Conservation (phyloP, 2,113 vertebrate genomes). For the Nipponia nippon region DNA sequence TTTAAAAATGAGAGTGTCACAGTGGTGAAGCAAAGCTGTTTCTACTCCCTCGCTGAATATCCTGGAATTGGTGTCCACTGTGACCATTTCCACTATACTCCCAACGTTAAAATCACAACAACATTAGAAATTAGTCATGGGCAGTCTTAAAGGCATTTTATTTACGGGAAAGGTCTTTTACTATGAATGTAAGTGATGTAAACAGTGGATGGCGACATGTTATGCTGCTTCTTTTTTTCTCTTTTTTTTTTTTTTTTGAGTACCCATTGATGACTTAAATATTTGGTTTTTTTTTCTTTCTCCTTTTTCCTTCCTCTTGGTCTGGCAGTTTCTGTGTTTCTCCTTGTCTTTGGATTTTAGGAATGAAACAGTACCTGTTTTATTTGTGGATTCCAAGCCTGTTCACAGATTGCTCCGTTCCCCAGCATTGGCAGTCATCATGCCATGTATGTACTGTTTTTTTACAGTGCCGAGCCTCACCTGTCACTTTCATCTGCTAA, state of each 20-base stretch:
- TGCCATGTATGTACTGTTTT: not conserved
- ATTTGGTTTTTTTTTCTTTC: no score
- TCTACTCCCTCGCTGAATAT: not conserved
- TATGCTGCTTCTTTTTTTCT: not conserved
- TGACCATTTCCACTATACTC: not conserved
- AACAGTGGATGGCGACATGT: not conserved
- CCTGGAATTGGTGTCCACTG: not conserved
- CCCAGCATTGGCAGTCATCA: not conserved
- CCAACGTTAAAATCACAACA: not conserved
- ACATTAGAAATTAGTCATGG: not conserved
- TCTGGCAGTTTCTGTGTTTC: not conserved
- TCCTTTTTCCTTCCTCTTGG: not conserved
- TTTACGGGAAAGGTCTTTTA: not conserved
- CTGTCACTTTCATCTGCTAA: slow-evolving; percentile 49
- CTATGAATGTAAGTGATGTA: not conserved
- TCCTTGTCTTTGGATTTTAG: not conserved
- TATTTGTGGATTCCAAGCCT: not conserved
- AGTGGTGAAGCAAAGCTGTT: not conserved
- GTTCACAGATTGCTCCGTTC: not conserved
- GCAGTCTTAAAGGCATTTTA: not conserved
- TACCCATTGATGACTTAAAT: not conserved
- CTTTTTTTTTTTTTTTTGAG: not conserved
- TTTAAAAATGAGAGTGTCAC: not conserved
- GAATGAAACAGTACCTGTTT: not conserved
- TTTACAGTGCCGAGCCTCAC: slow-evolving; percentile 10